Conservation (phyloP, 2,888 invertebrate genomes). For the Epistrophe eligans region DNA sequence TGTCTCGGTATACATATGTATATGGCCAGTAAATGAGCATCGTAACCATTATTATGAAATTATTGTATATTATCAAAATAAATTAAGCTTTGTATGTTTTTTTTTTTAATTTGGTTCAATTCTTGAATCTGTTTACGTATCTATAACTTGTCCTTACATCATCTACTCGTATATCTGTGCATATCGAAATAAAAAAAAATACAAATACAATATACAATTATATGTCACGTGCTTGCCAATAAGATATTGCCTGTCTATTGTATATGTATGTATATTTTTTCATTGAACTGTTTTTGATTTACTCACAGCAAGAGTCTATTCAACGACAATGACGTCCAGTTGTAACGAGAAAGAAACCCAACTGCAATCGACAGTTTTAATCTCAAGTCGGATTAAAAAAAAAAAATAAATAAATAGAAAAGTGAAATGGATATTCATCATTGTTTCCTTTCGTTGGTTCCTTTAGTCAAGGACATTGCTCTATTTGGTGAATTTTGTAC, state of each 20-base stretch:
- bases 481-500: slow-evolving; percentile 26
- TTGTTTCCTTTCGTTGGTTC: slow-evolving; percentile 54
- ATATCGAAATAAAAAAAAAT: not conserved
- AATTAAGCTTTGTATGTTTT: too few relatives aligned
- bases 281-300: slow-evolving; percentile 50
- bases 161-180: too few relatives aligned
- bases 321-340: slow-evolving; percentile 29
- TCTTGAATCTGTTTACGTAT: not conserved
- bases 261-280: not conserved
- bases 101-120: not conserved
- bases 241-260: not conserved
- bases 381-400: slow-evolving; percentile 47
- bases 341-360: slow-evolving; percentile 25
- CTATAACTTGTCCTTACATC: not conserved
- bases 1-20: too few relatives aligned
- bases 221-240: slow-evolving; percentile 26
- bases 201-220: not conserved
- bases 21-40: too few relatives aligned
- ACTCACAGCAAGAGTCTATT: slow-evolving; percentile 61
- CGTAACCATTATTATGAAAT: too few relatives aligned
- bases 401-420: slow-evolving; percentile 12
- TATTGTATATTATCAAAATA: too few relatives aligned
- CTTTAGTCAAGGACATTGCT: slow-evolving; percentile 26
- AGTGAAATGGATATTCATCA: slow-evolving; percentile 41
- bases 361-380: slow-evolving; percentile 72